Base-by-base conservation (phyloP, 2,797 vertebrate genomes). In the Pteronotus mesoamericanus region DNA sequence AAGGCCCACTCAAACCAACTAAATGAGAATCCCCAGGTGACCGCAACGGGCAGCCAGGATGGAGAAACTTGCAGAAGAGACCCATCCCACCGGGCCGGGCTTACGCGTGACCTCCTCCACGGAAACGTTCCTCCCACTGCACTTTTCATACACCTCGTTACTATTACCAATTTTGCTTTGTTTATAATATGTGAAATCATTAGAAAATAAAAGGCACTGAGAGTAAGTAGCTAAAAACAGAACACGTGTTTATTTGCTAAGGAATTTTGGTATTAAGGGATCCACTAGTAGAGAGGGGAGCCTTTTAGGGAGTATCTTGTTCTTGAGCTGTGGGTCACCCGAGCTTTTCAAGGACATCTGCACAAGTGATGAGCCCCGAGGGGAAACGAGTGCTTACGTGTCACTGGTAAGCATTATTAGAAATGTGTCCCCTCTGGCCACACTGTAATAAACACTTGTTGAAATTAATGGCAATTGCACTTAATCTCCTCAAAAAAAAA, bases 401-500 rank as follows among this genome's bases (percentile, higher is more conserved):
- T n/a, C 55, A 29, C 88, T 94, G 44, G 53, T 55, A 72, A 85
- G 77, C 57, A 69, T 22, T 46, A 44, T 42, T 72, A 75, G 89
- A 86, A 82, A 82, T 51, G 14, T 7, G 57, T 44, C 18, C 32
- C 29, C 68, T 92, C 39, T 53, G 42, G 34, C 9, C 18, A 78
- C 34, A 59, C 16, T 42, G 42, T 37, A 84, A 74, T 69, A 88
- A 88, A 79, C 57, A 69, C 24, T 44, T 69, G 32, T 46, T 91
- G 71, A 91, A 79, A 89, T 71, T 59, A 94, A 94, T 61, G 7
- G 72, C 77, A 74, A 39, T 9, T 77, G 22, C 18, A 46, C 53
- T 83, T 72, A 90, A 87, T 78, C 87, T 87, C 59, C 75, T 78
- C 34, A 37, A 86, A 34, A 51, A 44, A 83, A 84, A 79, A 37